Evolutionary conservation across 2,113 vertebrate genomes (phyloP).

Genomic region (Otocyon megalotis): DNA sequence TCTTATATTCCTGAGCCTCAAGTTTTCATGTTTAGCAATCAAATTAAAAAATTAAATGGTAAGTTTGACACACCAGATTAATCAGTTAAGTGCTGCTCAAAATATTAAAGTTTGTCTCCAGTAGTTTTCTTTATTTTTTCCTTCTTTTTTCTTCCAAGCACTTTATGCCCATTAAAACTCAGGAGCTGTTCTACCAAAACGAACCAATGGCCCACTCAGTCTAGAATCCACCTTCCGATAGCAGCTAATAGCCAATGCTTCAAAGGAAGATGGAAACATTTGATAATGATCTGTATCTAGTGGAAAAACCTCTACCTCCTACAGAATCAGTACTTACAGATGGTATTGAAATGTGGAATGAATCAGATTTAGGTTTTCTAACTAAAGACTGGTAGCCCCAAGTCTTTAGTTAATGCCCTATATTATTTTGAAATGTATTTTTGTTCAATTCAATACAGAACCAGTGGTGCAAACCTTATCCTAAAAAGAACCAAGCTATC

Average conservation of each 20-base stretch:
- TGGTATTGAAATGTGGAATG: conserved; percentile 28
- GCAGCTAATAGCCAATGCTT: conserved; percentile 67
- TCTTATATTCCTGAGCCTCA: not conserved
- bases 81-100: not conserved
- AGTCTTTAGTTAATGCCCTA: conserved; percentile 12
- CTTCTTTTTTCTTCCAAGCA: not conserved
- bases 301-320: conserved; percentile 28
- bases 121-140: not conserved
- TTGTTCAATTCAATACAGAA: conserved; percentile 61
- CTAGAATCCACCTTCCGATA: conserved; percentile 23
- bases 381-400: not conserved
- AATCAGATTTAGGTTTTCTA: conserved; percentile 3
- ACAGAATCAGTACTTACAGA: conserved; percentile 32
- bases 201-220: conserved; percentile 54
- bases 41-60: conserved; percentile 38
- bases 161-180: conserved; percentile 55
- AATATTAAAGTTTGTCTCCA: conserved; percentile 40
- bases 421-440: conserved; percentile 65
- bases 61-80: not conserved
- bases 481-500: conserved; percentile 38
- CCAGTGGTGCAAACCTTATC: conserved; percentile 17
- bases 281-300: conserved; percentile 35
- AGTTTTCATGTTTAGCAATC: not conserved
- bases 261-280: conserved; percentile 55
- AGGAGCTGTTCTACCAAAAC: conserved; percentile 24